These are phyloP conservation scores for Drosophila obscura DNA, from an alignment of 1,140 invertebrate species.

Conservation along the genomic window DNA sequence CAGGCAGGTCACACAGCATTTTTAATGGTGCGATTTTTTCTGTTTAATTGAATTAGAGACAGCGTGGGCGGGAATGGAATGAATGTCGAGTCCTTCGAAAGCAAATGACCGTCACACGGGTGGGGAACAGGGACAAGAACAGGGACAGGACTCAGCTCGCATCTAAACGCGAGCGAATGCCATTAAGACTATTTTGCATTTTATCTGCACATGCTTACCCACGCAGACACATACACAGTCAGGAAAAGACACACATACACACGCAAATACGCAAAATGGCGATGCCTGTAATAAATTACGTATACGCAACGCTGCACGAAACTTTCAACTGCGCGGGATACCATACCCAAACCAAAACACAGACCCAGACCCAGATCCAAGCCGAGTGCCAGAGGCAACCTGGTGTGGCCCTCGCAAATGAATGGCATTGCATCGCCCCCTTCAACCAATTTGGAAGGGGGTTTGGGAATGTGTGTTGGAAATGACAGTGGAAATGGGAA, in stretches of 20 bases:
- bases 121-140: no score
- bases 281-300: conserved; percentile 76
- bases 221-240: neutral
- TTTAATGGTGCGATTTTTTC: conserved; percentile 53
- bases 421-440: conserved; percentile 20
- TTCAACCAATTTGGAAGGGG: conserved; percentile 20
- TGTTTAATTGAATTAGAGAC: conserved; percentile 66
- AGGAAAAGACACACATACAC: neutral
- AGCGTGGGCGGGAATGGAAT: neutral
- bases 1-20: conserved; percentile 63
- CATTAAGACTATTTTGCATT: conserved; percentile 64
- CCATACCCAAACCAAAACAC: conserved; percentile 10
- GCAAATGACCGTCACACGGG: conserved; percentile 23
- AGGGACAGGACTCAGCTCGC: conserved; percentile 15
- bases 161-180: conserved; percentile 27
- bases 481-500: conserved; percentile 53
- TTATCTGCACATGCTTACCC: conserved; percentile 59
- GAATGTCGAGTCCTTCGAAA: conserved; percentile 2
- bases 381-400: conserved; percentile 2
- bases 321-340: conserved; percentile 44
- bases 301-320: conserved; percentile 72
- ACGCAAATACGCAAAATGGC: conserved; percentile 63
- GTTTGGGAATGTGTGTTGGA: conserved; percentile 32
- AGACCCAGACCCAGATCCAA: neutral
- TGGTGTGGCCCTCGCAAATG: neutral